phyloP scores from a whole-genome alignment of 2,888 invertebrate species.

The Ptilodon capucinus region DNA sequence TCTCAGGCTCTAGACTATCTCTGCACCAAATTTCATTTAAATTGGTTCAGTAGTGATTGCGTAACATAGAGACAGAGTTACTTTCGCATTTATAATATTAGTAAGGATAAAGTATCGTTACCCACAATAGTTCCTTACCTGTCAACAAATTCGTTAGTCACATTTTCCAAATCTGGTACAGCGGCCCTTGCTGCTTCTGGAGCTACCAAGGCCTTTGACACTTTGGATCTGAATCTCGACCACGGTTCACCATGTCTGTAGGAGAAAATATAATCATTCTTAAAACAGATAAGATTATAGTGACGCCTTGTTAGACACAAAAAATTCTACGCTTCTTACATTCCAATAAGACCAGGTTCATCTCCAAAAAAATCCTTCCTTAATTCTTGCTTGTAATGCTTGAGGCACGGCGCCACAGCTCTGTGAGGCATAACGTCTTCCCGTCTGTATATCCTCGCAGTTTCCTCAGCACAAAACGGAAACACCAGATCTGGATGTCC shows the following conservation, averaged over 20 bases:
- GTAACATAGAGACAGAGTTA: too few relatives aligned
- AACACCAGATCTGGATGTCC: conserved; percentile 90
- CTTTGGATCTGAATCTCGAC: conserved; percentile 92
- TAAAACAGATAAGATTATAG: not conserved
- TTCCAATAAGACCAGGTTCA: conserved; percentile 88
- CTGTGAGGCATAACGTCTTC: conserved; percentile 88
- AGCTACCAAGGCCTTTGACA: conserved; percentile 91
- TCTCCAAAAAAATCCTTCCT: conserved; percentile 87
- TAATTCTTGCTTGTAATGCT: conserved; percentile 87
- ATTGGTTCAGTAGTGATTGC: too few relatives aligned
- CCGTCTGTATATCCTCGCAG: conserved; percentile 86
- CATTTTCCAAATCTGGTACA: conserved; percentile 87
- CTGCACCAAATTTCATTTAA: too few relatives aligned
- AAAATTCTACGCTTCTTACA: conserved; percentile 79
- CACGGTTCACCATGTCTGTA: conserved; percentile 93
- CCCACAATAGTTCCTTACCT: conserved; percentile 76
- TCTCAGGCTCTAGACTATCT: too few relatives aligned
- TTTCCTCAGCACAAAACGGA: conserved; percentile 88
- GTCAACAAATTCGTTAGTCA: conserved; percentile 88
- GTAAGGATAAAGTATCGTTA: too few relatives aligned
- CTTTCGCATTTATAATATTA: too few relatives aligned
- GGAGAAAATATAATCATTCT: conserved; percentile 18
- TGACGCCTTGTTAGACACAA: not conserved
- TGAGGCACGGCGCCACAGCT: conserved; percentile 88
- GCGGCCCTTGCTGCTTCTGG: conserved; percentile 90